Percentiles rank a stretch among this genome's conserved stretches.
Evolutionary conservation across 1,140 invertebrate genomes (phyloP).

Genomic region (Drosophila takahashii): DNA sequence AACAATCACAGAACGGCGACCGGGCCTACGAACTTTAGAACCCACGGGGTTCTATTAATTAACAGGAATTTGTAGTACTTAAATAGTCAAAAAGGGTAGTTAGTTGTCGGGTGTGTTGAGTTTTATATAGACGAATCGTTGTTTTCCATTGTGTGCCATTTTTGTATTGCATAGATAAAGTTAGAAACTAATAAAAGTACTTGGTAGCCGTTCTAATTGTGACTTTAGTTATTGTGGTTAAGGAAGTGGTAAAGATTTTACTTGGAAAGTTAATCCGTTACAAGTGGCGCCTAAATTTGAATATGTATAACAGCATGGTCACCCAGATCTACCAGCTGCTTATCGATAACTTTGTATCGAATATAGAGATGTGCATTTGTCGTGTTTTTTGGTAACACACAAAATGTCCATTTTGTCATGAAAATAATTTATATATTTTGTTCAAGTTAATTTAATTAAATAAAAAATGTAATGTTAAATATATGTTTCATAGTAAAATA

Average conservation of each 20-base stretch:
- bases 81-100: too few relatives aligned
- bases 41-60: slow-evolving; percentile 8
- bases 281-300: not conserved
- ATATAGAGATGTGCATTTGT: not conserved
- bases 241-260: too few relatives aligned
- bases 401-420: not conserved
- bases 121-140: slow-evolving; percentile 59
- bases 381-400: not conserved
- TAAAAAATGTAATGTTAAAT: too few relatives aligned
- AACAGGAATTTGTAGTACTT: slow-evolving; percentile 16
- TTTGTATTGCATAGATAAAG: slow-evolving; percentile 50
- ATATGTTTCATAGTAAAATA: too few relatives aligned
- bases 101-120: slow-evolving; percentile 52
- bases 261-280: too few relatives aligned
- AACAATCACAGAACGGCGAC: slow-evolving; percentile 85
- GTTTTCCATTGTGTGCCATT: slow-evolving; percentile 67
- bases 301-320: not conserved
- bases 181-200: slow-evolving; percentile 47
- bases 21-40: slow-evolving; percentile 75
- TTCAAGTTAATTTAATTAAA: not conserved
- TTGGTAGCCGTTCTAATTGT: slow-evolving; percentile 51
- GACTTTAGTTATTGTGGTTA: not conserved
- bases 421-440: not conserved
- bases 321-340: not conserved
- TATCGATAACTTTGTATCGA: not conserved